These are phyloP conservation scores for Drosophila parvula DNA, from an alignment of 1,140 invertebrate species.

Conservation along the genomic window DNA sequence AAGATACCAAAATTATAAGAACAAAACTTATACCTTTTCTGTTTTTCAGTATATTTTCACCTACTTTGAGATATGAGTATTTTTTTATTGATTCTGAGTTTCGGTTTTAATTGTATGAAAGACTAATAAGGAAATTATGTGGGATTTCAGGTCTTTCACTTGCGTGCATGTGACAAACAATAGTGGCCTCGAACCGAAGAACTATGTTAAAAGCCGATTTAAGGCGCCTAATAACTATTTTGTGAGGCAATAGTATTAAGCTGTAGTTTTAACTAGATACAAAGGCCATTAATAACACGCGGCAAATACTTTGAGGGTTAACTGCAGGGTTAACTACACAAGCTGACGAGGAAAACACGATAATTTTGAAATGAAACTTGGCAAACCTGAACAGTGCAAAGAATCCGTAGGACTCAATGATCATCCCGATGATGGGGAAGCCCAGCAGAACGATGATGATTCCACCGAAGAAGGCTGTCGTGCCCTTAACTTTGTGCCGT, in stretches of 20 bases:
- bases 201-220: background rate
- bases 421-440: conserved; percentile 98
- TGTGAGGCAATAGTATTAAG: background rate
- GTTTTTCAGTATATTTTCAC: no score
- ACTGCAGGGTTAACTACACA: background rate
- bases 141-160: no score
- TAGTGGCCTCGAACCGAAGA: no score
- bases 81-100: no score
- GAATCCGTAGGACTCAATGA: conserved; percentile 96
- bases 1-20: no score
- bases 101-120: no score
- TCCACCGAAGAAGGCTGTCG: conserved; percentile 96
- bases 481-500: conserved; percentile 97
- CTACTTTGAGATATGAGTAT: no score
- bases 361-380: background rate
- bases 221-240: background rate
- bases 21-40: no score
- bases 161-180: no score
- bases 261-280: background rate
- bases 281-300: background rate
- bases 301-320: background rate
- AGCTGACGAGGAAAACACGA: no score
- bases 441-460: conserved; percentile 97
- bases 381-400: conserved; percentile 90
- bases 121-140: no score